phyloP scores from a whole-genome alignment of 2,113 vertebrate species.

The Anser cygnoides region DNA sequence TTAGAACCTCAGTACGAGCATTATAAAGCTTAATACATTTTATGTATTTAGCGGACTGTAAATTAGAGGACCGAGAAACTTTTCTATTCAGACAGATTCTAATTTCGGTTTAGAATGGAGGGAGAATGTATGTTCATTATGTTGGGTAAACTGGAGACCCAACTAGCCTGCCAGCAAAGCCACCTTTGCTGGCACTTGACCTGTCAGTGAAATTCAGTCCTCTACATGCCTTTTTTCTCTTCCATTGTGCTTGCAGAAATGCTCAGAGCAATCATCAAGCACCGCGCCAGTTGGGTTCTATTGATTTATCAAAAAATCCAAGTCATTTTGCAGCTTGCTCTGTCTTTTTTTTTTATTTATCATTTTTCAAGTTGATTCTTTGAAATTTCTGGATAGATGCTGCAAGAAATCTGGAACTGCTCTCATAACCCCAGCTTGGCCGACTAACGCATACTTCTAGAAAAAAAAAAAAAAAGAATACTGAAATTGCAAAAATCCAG shows the following conservation, averaged over 20 bases:
- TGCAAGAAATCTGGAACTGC: background rate
- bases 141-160: background rate
- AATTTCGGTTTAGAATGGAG: conserved; percentile 2
- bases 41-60: background rate
- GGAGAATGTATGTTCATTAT: background rate
- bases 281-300: background rate
- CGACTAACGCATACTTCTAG: background rate
- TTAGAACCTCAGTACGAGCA: background rate
- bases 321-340: background rate
- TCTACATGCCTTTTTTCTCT: background rate
- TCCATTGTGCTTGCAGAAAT: background rate
- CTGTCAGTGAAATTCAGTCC: background rate
- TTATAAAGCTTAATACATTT: background rate
- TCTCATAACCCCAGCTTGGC: background rate
- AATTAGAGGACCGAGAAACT: conserved; percentile 13
- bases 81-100: background rate
- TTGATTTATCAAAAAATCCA: background rate
- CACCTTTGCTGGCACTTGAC: background rate
- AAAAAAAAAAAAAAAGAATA: background rate
- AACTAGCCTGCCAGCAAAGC: background rate
- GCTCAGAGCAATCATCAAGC: background rate
- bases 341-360: background rate
- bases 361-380: background rate
- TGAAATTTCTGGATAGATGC: background rate
- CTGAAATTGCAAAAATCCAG: background rate